Evolutionary conservation across 2,888 invertebrate species (phyloP).

Genomic region (Mantis religiosa): DNA sequence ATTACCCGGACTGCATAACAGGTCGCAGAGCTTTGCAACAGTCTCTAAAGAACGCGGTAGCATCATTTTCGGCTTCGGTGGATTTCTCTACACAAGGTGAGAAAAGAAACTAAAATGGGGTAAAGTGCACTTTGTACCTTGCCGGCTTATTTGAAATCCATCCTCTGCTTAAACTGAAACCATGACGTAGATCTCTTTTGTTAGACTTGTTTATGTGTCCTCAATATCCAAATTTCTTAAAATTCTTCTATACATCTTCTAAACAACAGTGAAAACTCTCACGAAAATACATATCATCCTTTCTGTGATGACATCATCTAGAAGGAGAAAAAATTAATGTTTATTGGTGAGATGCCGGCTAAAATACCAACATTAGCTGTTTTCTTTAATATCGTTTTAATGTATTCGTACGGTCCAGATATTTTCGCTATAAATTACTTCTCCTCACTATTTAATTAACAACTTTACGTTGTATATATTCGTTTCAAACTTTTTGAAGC

Average conservation of each 20-base stretch:
- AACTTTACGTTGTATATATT: no score
- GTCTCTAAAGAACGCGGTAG: neutral
- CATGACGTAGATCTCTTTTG: neutral
- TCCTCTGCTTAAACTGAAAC: neutral
- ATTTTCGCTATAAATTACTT: no score
- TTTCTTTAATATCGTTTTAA: no score
- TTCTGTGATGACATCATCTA: no score
- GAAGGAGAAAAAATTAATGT: no score
- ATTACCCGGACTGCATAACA: neutral
- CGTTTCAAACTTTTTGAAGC: no score
- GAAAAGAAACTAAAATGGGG: neutral
- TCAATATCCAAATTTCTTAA: neutral
- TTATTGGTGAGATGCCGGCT: no score
- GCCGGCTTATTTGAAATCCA: neutral
- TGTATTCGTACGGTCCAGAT: no score
- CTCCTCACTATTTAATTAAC: no score
- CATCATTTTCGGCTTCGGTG: neutral
- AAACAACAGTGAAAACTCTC: no score
- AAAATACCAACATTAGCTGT: no score
- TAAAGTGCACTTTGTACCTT: neutral
- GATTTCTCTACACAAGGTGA: neutral
- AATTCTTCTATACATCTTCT: neutral
- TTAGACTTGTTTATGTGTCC: neutral
- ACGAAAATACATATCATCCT: no score
- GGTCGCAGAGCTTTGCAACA: neutral